A percentile compares a stretch with the other conserved stretches of the same genome.
These are phyloP conservation scores for Ophion ellenae DNA, from an alignment of 2,888 invertebrate genomes.

Conservation along the genomic window DNA sequence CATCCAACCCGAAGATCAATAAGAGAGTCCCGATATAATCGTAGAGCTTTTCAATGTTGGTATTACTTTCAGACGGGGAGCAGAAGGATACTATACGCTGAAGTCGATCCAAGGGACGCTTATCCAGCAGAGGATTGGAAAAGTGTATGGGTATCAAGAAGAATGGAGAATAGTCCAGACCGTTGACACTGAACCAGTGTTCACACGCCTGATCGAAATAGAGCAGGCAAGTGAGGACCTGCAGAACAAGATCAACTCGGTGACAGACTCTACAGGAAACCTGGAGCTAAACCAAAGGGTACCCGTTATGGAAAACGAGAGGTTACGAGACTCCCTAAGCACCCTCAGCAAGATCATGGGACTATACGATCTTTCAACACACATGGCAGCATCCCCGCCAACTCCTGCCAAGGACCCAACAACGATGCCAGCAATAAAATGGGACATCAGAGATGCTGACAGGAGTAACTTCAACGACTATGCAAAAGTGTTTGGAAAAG, in stretches of 20 bases:
- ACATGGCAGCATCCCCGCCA: not conserved
- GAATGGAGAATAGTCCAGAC: constrained; percentile 36
- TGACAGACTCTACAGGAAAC: not conserved
- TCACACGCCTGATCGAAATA: constrained; percentile 12
- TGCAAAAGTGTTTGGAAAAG: constrained; percentile 1
- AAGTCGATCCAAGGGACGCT: constrained; percentile 31
- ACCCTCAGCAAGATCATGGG: constrained; percentile 10
- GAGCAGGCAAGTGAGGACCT: not conserved
- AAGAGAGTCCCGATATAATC: not conserved
- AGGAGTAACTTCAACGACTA: constrained; percentile 2
- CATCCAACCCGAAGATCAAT: constrained; percentile 1
- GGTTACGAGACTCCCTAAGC: not conserved
- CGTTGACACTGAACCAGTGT: constrained; percentile 16
- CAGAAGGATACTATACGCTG: constrained; percentile 16
- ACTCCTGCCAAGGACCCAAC: not conserved
- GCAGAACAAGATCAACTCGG: not conserved
- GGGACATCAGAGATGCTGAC: not conserved
- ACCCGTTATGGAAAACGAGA: not conserved
- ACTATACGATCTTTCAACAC: not conserved
- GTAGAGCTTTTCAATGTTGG: not conserved
- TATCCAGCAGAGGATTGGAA: constrained; percentile 25
- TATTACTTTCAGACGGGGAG: constrained; percentile 34
- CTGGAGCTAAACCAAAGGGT: constrained; percentile 14
- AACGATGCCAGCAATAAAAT: not conserved
- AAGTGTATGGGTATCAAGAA: constrained; percentile 35